Percentiles rank a stretch among this genome's conserved stretches.
Conservation (phyloP, 2,113 vertebrate genomes). For the Ictidomys tridecemlineatus region DNA sequence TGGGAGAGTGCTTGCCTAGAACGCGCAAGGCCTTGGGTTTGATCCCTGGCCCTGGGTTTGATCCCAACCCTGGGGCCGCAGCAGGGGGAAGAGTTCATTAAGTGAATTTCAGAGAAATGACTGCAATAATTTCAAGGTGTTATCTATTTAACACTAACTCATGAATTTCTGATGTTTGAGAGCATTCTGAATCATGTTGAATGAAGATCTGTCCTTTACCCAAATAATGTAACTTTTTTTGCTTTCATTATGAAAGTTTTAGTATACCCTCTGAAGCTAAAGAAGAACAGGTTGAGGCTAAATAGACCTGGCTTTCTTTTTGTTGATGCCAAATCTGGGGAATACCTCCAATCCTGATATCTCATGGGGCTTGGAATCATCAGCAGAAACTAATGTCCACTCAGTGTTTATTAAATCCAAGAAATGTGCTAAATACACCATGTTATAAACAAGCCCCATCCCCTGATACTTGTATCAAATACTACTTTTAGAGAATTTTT, state of each 20-base stretch:
- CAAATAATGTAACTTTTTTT: neutral
- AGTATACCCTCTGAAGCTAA: neutral
- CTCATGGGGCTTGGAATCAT: neutral
- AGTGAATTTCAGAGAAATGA: conserved; percentile 8
- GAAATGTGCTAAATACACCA: neutral
- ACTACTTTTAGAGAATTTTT: neutral
- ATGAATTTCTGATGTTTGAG: neutral
- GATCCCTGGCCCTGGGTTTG: neutral
- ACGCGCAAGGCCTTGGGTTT: neutral
- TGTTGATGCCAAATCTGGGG: neutral
- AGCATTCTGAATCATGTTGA: neutral
- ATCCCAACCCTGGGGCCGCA: too few relatives aligned
- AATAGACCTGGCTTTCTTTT: conserved; percentile 15
- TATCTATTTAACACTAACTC: neutral
- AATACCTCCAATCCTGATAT: neutral
- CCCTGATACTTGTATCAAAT: neutral
- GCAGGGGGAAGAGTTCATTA: neutral
- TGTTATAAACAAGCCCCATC: neutral
- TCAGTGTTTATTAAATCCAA: neutral
- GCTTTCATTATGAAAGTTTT: conserved; percentile 18
- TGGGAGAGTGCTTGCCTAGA: neutral
- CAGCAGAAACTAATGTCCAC: neutral
- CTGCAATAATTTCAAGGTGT: neutral
- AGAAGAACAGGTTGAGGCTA: neutral
- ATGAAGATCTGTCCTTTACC: neutral